Percentiles rank a stretch among this genome's conserved stretches.
phyloP scores from a whole-genome alignment of 2,888 invertebrate species.

The Slavum lentiscoides region DNA sequence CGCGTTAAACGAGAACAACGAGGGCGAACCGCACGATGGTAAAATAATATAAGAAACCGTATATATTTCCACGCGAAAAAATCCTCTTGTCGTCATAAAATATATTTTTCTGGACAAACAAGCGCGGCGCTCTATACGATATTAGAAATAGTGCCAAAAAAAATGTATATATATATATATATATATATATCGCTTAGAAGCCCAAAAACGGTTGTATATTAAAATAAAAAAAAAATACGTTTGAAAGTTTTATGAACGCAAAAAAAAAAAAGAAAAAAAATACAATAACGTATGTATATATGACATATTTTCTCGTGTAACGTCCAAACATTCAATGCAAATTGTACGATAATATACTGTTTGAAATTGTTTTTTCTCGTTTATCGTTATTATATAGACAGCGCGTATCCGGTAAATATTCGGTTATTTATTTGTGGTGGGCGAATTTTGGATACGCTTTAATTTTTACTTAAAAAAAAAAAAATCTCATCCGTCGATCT shows the following conservation, averaged over 20 bases:
- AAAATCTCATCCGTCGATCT: too few species aligned
- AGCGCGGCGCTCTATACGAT: not conserved
- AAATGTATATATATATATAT: not conserved
- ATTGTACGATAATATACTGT: too few species aligned
- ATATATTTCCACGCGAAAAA: constrained; percentile 21
- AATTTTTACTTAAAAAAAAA: too few species aligned
- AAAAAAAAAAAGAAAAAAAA: not conserved
- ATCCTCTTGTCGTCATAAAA: constrained; percentile 47
- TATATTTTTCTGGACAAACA: constrained; percentile 40
- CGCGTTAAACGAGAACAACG: not conserved
- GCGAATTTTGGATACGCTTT: too few species aligned
- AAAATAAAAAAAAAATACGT: constrained; percentile 8
- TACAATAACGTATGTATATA: not conserved
- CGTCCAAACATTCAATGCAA: too few species aligned
- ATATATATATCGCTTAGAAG: not conserved
- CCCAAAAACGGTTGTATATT: constrained; percentile 11
- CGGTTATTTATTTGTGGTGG: too few species aligned
- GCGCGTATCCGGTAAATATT: too few species aligned
- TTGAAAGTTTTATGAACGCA: not conserved
- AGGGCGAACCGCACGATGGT: not conserved
- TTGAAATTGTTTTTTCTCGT: too few species aligned
- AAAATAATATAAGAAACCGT: constrained; percentile 28
- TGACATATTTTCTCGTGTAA: not conserved
- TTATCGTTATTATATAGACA: too few species aligned
- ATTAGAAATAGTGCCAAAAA: constrained; percentile 37